Evolutionary conservation across 2,888 invertebrate genomes (phyloP).

Genomic region (Galerucella pusilla): DNA sequence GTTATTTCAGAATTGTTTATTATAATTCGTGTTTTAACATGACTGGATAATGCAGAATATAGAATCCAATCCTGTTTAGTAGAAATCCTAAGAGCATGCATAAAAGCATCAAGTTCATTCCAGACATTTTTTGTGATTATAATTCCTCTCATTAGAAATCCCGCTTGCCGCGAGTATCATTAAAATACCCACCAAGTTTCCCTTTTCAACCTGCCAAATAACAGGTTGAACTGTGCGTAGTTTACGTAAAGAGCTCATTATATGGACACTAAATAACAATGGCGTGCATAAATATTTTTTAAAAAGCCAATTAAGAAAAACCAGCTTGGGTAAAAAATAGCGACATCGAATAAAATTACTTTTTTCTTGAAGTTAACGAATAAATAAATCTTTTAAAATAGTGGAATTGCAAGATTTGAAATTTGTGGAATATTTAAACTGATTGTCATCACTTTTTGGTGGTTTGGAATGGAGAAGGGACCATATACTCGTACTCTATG

Average conservation of each 20-base stretch:
- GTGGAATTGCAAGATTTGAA: too few species aligned
- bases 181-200: slow-evolving; percentile 16
- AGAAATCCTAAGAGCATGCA: neutral
- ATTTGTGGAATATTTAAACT: too few species aligned
- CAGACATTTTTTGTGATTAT: slow-evolving; percentile 23
- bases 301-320: too few species aligned
- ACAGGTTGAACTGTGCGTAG: slow-evolving; percentile 12
- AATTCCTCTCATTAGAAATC: slow-evolving; percentile 26
- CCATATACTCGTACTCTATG: too few species aligned
- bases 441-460: too few species aligned
- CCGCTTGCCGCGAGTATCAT: slow-evolving; percentile 17
- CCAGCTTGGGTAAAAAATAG: too few species aligned
- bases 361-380: too few species aligned
- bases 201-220: slow-evolving; percentile 15
- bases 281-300: neutral
- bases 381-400: too few species aligned
- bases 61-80: neutral
- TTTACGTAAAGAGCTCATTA: slow-evolving; percentile 20
- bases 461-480: too few species aligned
- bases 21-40: too few species aligned
- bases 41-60: neutral
- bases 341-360: too few species aligned
- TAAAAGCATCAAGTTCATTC: slow-evolving; percentile 24
- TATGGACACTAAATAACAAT: slow-evolving; percentile 15
- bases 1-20: too few species aligned